Conservation (phyloP, 2,113 vertebrate genomes). For the Cheilinus undulatus region DNA sequence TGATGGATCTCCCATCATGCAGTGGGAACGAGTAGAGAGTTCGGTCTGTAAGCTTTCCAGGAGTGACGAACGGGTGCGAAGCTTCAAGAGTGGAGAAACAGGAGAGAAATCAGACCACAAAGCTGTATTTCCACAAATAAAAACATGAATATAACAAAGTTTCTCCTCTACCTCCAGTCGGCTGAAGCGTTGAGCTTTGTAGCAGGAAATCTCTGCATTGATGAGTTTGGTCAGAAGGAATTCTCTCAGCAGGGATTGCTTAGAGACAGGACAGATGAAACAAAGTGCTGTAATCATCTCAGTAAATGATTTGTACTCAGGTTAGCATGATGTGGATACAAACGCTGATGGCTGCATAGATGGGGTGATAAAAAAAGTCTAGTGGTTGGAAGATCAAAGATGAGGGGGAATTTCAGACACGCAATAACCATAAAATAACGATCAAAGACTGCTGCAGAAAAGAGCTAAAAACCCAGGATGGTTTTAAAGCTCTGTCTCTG, state of each 20-base stretch:
- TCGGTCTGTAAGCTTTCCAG: constrained; percentile 89
- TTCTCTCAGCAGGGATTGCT: constrained; percentile 87
- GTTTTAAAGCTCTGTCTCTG: too few species aligned
- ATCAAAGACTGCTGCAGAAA: neutral
- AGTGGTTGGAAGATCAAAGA: neutral
- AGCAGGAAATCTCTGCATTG: constrained; percentile 93
- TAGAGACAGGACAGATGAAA: constrained; percentile 36
- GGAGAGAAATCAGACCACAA: constrained; percentile 3
- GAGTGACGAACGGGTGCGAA: constrained; percentile 90
- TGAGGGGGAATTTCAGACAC: neutral
- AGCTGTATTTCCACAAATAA: neutral
- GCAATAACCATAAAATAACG: neutral
- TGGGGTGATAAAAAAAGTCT: neutral
- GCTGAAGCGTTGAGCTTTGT: constrained; percentile 90
- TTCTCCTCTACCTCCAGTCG: constrained; percentile 86
- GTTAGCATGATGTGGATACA: neutral
- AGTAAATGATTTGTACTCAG: neutral
- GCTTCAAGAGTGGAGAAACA: constrained; percentile 67
- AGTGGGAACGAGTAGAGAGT: constrained; percentile 86
- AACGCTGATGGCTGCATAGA: neutral
- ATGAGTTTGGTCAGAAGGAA: constrained; percentile 93
- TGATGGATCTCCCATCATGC: constrained; percentile 86
- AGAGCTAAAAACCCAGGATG: neutral
- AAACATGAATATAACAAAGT: neutral
- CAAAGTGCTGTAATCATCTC: neutral